Conservation (phyloP, 2,113 vertebrate species). For the Rhombomys opimus region DNA sequence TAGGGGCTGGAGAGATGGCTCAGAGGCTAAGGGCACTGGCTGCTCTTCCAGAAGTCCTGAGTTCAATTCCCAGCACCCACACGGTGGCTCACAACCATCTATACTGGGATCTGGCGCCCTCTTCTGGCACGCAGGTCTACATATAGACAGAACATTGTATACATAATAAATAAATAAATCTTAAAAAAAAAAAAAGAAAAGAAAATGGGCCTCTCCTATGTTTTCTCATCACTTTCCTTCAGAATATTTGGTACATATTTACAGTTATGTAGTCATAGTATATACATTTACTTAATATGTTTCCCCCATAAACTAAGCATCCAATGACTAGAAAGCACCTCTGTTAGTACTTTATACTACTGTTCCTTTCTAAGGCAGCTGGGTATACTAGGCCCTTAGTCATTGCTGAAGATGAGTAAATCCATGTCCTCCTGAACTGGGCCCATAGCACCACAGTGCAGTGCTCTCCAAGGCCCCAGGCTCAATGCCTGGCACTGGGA, state of each 20-base stretch:
- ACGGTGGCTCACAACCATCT: too few relatives aligned
- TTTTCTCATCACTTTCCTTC: conserved; percentile 10
- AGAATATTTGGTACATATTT: neutral
- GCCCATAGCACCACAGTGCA: neutral
- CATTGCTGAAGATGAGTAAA: neutral
- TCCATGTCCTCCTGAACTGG: neutral
- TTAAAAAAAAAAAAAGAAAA: neutral
- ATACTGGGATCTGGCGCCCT: too few relatives aligned
- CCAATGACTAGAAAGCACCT: neutral
- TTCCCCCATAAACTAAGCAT: neutral
- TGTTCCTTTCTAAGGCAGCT: neutral
- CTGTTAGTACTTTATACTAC: neutral
- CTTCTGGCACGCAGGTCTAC: too few relatives aligned
- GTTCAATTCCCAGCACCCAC: too few relatives aligned
- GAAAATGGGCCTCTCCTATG: neutral
- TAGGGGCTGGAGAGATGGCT: too few relatives aligned
- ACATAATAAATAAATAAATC: too few relatives aligned
- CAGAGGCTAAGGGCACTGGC: too few relatives aligned
- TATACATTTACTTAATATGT: conserved; percentile 14
- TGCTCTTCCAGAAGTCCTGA: too few relatives aligned
- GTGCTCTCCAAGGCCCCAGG: neutral
- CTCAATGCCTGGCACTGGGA: neutral
- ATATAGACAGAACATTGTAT: too few relatives aligned
- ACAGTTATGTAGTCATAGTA: neutral
- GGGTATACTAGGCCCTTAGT: neutral